Conservation (phyloP, 2,113 vertebrate species). For the Xiphorhynchus elegans region DNA sequence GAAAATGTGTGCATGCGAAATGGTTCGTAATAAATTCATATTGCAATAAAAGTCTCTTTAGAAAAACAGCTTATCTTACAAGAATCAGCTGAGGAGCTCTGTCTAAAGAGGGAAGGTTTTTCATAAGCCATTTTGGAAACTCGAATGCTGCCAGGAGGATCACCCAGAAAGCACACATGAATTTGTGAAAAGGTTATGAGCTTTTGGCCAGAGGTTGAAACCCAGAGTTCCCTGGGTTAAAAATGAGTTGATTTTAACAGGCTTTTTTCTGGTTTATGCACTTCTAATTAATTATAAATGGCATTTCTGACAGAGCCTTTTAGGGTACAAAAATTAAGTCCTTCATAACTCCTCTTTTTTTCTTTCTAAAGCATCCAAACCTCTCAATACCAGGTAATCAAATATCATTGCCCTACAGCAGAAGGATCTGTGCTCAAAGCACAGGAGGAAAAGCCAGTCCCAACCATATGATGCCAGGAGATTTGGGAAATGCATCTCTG, state of each 20-base stretch:
- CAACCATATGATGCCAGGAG: fast-evolving
- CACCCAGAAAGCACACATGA: neutral
- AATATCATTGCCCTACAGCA: neutral
- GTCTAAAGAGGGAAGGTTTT: neutral
- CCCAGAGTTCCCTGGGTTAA: neutral
- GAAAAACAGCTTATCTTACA: neutral
- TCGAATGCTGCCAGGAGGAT: neutral
- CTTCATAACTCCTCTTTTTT: neutral
- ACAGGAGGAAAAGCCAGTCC: neutral
- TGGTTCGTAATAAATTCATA: conserved; percentile 28
- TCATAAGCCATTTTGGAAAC: neutral
- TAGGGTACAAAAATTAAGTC: neutral
- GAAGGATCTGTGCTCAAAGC: neutral
- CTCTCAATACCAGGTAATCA: neutral
- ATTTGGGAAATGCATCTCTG: neutral
- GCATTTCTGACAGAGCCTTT: conserved; percentile 18
- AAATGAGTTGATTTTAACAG: neutral
- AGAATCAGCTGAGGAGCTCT: neutral
- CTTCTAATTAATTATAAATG: neutral
- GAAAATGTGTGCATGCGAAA: neutral
- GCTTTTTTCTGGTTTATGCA: neutral
- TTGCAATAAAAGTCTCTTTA: conserved; percentile 15
- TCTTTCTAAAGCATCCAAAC: neutral
- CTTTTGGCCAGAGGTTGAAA: neutral
- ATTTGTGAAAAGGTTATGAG: neutral